Evolutionary conservation across 2,888 invertebrate species (phyloP).

Genomic region (Metellina segmentata): DNA sequence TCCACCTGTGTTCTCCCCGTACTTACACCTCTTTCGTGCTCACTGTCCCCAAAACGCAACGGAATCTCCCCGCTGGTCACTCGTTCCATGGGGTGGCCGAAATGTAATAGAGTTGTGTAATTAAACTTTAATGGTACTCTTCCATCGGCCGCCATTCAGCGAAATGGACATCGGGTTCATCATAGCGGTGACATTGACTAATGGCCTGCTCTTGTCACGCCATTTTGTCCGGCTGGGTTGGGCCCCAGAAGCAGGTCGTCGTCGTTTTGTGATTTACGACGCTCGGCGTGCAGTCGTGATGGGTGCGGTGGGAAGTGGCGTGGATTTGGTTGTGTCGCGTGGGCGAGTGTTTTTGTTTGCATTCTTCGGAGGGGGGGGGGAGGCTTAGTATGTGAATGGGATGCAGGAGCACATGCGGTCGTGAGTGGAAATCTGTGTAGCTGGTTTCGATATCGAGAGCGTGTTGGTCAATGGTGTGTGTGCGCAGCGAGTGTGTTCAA

Average conservation of each 20-base stretch:
- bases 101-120: slow-evolving; percentile 60
- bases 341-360: not conserved
- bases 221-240: not conserved
- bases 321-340: not conserved
- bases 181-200: slow-evolving; percentile 52
- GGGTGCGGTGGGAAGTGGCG: not conserved
- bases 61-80: slow-evolving; percentile 18
- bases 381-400: not conserved
- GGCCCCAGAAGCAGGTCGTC: too few species aligned
- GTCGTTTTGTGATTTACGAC: not conserved
- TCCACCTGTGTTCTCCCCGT: slow-evolving; percentile 22
- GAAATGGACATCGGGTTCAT: slow-evolving; percentile 49
- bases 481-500: too few species aligned
- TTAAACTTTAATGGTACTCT: slow-evolving; percentile 68
- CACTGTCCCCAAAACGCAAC: not conserved
- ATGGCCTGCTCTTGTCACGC: slow-evolving; percentile 61
- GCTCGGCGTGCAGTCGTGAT: not conserved
- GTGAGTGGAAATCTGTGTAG: too few species aligned
- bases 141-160: slow-evolving; percentile 30
- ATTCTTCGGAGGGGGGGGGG: not conserved
- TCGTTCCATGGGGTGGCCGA: slow-evolving; percentile 31
- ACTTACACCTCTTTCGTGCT: slow-evolving; percentile 28
- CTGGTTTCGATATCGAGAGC: too few species aligned
- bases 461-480: too few species aligned
- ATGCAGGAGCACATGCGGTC: not conserved